Conservation (phyloP, 2,113 vertebrate genomes). For the Scomber japonicus region DNA sequence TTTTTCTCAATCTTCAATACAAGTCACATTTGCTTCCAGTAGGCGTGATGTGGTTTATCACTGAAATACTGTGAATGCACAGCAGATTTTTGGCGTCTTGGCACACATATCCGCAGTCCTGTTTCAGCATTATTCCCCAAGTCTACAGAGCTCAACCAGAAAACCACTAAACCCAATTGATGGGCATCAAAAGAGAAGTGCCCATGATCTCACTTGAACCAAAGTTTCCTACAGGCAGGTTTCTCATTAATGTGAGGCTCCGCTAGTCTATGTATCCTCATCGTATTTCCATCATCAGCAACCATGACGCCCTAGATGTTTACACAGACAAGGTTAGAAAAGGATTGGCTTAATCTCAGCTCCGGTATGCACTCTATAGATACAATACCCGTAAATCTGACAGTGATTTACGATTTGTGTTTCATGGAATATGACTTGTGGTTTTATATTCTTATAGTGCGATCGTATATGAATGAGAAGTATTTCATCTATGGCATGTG, state of each 20-base stretch:
- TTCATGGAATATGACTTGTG: constrained; percentile 46
- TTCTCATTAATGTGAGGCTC: constrained; percentile 76
- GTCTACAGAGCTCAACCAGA: constrained; percentile 56
- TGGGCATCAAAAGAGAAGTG: constrained; percentile 79
- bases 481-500: neutral
- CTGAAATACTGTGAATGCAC: constrained; percentile 27
- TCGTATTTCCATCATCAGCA: constrained; percentile 78
- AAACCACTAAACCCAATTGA: constrained; percentile 78
- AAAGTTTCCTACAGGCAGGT: constrained; percentile 80
- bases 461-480: neutral
- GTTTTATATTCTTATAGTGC: constrained; percentile 44
- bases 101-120: constrained; percentile 36
- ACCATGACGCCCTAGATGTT: constrained; percentile 70
- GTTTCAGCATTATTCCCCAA: constrained; percentile 59
- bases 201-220: constrained; percentile 83
- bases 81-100: constrained; percentile 35
- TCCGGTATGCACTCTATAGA: constrained; percentile 45
- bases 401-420: constrained; percentile 65
- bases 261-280: constrained; percentile 68
- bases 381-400: constrained; percentile 54
- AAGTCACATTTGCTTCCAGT: constrained; percentile 25
- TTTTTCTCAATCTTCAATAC: constrained; percentile 20
- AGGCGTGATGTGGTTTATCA: constrained; percentile 33
- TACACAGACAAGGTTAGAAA: constrained; percentile 69
- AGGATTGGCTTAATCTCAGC: constrained; percentile 50